Conservation (phyloP, 2,113 vertebrate genomes). For the Kobus ellipsiprymnus region DNA sequence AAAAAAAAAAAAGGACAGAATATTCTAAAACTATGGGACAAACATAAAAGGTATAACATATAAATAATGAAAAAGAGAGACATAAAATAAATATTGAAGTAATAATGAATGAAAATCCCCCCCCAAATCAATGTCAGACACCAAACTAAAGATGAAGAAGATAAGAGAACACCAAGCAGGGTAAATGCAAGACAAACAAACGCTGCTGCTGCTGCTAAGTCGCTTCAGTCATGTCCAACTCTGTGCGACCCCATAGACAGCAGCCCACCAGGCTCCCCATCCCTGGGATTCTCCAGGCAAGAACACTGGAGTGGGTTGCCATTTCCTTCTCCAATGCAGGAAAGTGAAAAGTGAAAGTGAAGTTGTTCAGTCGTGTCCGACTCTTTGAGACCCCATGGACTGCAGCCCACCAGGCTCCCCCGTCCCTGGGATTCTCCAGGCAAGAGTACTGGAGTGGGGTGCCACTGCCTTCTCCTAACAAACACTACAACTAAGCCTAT, state of each 20-base stretch:
- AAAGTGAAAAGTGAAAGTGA: no score
- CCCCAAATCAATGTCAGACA: neutral
- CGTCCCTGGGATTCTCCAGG: no score
- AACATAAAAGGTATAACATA: neutral
- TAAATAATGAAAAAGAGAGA: neutral
- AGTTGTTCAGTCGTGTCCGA: no score
- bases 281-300: no score
- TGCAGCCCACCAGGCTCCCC: no score
- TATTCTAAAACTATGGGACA: neutral
- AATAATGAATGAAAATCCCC: neutral
- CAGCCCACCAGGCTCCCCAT: no score
- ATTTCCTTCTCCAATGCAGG: no score
- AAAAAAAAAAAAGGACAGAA: neutral
- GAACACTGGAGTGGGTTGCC: no score
- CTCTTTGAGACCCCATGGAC: no score
- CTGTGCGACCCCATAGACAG: fast-evolving
- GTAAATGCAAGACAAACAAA: neutral
- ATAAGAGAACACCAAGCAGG: neutral
- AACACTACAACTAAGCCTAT: neutral
- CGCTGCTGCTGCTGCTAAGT: no score
- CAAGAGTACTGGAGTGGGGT: no score
- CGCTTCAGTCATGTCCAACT: fast-evolving
- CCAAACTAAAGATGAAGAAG: neutral
- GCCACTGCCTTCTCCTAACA: neutral
- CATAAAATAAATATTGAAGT: neutral